Percentiles rank a stretch among this genome's conserved stretches.
Conservation (phyloP, 2,888 invertebrate genomes). For the Clivina fossor region DNA sequence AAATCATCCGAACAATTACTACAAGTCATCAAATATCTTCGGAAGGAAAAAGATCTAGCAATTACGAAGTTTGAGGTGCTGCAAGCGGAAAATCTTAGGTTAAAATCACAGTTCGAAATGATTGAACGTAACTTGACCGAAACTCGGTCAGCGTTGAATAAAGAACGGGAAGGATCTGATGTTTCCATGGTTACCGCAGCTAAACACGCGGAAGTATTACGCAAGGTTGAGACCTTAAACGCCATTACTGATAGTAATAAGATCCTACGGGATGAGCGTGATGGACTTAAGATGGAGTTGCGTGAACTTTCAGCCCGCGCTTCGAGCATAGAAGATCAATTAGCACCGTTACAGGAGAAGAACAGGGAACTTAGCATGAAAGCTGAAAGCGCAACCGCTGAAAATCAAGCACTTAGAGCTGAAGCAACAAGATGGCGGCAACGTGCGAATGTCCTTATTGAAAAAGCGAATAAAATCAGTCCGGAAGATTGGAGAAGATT, state of each 20-base stretch:
- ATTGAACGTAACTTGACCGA: conserved; percentile 75
- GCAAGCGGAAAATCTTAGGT: conserved; percentile 77
- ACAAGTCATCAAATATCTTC: conserved; percentile 82
- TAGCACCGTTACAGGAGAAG: conserved; percentile 77
- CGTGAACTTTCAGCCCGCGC: conserved; percentile 67
- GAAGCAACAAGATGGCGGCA: conserved; percentile 86
- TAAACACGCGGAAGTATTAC: conserved; percentile 83
- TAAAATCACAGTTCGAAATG: conserved; percentile 74
- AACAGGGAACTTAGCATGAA: conserved; percentile 70
- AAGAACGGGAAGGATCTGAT: conserved; percentile 76
- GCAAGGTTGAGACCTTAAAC: conserved; percentile 88
- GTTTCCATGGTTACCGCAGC: conserved; percentile 74
- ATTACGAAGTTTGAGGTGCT: conserved; percentile 83
- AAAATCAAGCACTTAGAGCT: conserved; percentile 74
- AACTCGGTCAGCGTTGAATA: conserved; percentile 63
- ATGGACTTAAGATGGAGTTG: conserved; percentile 64
- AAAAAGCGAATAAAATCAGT: conserved; percentile 85
- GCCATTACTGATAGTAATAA: conserved; percentile 92
- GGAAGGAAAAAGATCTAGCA: conserved; percentile 89
- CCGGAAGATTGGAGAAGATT: conserved; percentile 91
- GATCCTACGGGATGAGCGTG: conserved; percentile 83
- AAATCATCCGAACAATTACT: conserved; percentile 81
- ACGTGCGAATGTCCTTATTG: conserved; percentile 83
- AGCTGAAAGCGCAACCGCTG: conserved; percentile 71
- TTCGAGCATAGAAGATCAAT: conserved; percentile 65